phyloP scores from a whole-genome alignment of 2,888 invertebrate species.

The Drosophila tripunctata region DNA sequence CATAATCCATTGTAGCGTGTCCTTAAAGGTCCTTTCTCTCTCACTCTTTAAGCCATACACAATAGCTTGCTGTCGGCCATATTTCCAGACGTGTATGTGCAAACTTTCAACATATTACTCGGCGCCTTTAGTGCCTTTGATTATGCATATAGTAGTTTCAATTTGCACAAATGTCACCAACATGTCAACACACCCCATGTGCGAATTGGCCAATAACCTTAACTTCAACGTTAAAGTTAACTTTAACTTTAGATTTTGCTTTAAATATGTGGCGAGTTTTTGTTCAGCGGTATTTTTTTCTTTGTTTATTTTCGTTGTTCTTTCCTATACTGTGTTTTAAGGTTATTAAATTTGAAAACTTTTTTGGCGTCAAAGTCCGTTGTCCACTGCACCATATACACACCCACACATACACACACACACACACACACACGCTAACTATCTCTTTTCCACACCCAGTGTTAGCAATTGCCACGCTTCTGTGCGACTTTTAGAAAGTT shows the following conservation, averaged over 20 bases:
- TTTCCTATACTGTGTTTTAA: constrained; percentile 57
- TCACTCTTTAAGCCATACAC: constrained; percentile 23
- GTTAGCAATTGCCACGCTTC: constrained; percentile 29
- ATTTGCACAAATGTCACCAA: constrained; percentile 61
- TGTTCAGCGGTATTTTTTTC: constrained; percentile 26
- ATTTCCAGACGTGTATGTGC: constrained; percentile 43
- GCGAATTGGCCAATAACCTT: constrained; percentile 48
- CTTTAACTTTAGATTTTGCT: not conserved
- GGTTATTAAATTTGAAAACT: constrained; percentile 78
- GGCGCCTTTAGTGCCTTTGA: constrained; percentile 26
- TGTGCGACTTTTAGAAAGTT: constrained; percentile 52
- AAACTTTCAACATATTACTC: constrained; percentile 46
- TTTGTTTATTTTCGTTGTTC: not conserved
- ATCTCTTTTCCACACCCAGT: not conserved
- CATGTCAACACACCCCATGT: constrained; percentile 35
- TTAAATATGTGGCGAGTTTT: constrained; percentile 29
- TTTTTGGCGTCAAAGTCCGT: constrained; percentile 66
- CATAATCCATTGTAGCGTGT: constrained; percentile 57
- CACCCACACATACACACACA: constrained; percentile 13
- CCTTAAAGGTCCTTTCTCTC: constrained; percentile 40
- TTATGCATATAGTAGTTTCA: constrained; percentile 40
- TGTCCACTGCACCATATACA: constrained; percentile 24
- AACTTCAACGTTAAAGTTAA: not conserved
- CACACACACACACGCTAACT: not conserved
- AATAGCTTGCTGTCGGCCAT: constrained; percentile 46